Evolutionary conservation across 2,113 vertebrate genomes (phyloP), one percentile per base, ranked within the genome.

Genomic region (Phasianus colchicus): DNA sequence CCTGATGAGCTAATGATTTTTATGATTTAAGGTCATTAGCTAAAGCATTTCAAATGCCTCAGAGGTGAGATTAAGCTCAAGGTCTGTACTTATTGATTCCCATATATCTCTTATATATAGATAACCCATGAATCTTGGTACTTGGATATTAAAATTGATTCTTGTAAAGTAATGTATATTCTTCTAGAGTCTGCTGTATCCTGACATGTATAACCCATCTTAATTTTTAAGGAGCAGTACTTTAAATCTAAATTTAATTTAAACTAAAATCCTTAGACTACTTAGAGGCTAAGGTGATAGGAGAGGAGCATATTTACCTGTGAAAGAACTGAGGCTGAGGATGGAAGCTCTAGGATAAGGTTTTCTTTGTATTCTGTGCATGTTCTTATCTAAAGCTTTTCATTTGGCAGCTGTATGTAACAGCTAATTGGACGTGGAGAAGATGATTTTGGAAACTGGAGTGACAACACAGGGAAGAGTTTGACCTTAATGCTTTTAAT

Each of bases 401-500:
- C 9, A 18, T 89, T 93, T 52, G 72, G 24, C 65, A 75, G 38
- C 69, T 86, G 6, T 54, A 8, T 78, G 83, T 70, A 64, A 64
- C 47, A 84, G 47, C 20, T 73, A 52, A 52, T 8, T 69, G 60
- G 34, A 63, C 50, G 45, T 30, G 42, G 67, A 38, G n/a, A 70
- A 20, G 13, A 32, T 6, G 17, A 48, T 69, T 91, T 89, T 89
- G 71, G 72, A 85, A 83, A 74, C 18, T 3, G 2, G 24, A 69
- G 60, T 64, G 45, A 67, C 55, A 55, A 48, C 21, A 43, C 22
- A 20, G 50, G 73, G 27, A 58, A 42, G 32, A n/a, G 34, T 75
- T 86, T 86, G 48, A 72, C 57, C 76, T 82, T 73, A n/a, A 69
- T 92, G 32, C 47, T 88, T 93, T 75, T 91, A 72, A 72, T 95